phyloP scores from a whole-genome alignment of 2,888 invertebrate genomes.

The Eristalis intricaria region DNA sequence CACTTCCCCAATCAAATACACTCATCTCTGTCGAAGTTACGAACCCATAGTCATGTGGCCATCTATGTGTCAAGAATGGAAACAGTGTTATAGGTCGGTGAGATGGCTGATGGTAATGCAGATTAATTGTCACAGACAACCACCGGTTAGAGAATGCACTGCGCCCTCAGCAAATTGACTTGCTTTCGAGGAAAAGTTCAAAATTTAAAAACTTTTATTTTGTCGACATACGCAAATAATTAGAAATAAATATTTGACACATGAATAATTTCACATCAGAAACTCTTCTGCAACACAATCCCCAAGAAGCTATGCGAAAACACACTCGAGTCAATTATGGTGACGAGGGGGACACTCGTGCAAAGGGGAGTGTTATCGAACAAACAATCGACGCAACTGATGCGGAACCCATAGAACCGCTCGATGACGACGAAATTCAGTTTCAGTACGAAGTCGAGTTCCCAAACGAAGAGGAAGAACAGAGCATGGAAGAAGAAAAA shows the following conservation, averaged over 20 bases:
- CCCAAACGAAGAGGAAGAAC: constrained; percentile 4
- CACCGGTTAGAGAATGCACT: neutral
- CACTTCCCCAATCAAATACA: neutral
- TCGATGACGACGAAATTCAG: neutral
- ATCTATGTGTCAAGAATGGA: neutral
- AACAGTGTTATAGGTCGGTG: neutral
- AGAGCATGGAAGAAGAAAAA: neutral
- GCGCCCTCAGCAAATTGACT: too few relatives aligned
- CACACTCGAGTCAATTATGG: neutral
- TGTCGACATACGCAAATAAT: too few relatives aligned
- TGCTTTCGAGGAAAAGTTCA: neutral
- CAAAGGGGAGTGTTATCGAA: neutral
- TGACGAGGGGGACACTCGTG: neutral
- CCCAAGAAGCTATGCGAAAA: neutral
- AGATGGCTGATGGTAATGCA: neutral
- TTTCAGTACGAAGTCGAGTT: neutral
- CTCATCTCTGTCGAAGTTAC: neutral
- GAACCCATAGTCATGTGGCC: neutral
- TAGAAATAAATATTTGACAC: too few relatives aligned
- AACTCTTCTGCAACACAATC: neutral
- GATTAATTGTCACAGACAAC: neutral
- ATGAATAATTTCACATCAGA: too few relatives aligned
- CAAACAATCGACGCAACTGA: neutral
- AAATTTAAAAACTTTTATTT: too few relatives aligned
- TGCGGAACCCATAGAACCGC: constrained; percentile 3